A percentile compares a stretch with the other conserved stretches of the same genome.
These are phyloP conservation scores for Esox masquinongy DNA, from an alignment of 2,797 vertebrate genomes.

Conservation along the genomic window DNA sequence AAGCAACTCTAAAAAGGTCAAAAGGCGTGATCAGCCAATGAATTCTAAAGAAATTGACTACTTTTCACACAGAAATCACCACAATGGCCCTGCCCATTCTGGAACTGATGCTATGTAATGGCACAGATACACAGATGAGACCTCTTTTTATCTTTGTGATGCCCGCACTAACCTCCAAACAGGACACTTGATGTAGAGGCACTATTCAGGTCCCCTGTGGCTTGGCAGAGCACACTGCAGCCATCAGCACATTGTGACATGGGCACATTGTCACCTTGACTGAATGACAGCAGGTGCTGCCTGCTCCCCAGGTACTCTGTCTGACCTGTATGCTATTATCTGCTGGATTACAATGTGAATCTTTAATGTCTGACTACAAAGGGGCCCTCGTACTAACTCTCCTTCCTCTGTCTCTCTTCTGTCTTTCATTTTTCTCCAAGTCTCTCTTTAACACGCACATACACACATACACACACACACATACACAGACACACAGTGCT, in stretches of 20 bases:
- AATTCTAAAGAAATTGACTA: too few species aligned
- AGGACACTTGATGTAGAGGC: slow-evolving; percentile 30
- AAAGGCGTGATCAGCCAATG: too few species aligned
- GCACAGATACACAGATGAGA: too few species aligned
- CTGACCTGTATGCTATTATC: slow-evolving; percentile 63
- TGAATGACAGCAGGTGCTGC: slow-evolving; percentile 62
- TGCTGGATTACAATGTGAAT: slow-evolving; percentile 60
- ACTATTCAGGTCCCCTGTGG: slow-evolving; percentile 26
- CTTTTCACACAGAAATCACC: too few species aligned
- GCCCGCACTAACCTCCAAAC: slow-evolving; percentile 17
- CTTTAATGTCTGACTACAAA: slow-evolving; percentile 51
- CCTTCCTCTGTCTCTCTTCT: slow-evolving; percentile 5
- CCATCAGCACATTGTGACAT: slow-evolving; percentile 45
- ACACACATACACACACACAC: neutral
- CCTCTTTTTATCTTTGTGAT: neutral
- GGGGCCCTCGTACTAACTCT: slow-evolving; percentile 20
- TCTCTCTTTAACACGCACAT: neutral
- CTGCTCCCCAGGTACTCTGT: slow-evolving; percentile 37
- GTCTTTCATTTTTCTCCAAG: slow-evolving; percentile 19
- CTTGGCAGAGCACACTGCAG: slow-evolving; percentile 31
- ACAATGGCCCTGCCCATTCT: too few species aligned
- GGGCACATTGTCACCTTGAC: slow-evolving; percentile 64
- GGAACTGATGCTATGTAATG: too few species aligned
- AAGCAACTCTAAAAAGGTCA: too few species aligned
- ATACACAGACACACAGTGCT: slow-evolving; percentile 21